phyloP scores from a whole-genome alignment of 2,797 vertebrate genomes.

The Corythornis leucogaster region DNA sequence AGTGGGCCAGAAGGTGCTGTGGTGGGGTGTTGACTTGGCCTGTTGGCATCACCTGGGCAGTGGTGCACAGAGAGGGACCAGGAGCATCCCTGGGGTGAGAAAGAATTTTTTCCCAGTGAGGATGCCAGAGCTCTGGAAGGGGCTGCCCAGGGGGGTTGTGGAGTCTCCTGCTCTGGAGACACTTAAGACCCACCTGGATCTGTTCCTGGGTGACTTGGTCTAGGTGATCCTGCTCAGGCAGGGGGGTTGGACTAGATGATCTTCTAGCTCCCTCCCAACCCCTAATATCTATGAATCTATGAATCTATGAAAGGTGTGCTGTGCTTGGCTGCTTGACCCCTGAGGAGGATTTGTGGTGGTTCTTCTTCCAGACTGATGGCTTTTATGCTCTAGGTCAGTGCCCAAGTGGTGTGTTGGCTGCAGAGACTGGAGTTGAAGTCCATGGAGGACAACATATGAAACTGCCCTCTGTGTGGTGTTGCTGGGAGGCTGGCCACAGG shows the following conservation, averaged over 20 bases:
- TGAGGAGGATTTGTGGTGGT: neutral
- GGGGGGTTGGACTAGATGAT: no score
- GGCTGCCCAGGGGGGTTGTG: no score
- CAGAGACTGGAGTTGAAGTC: slow-evolving; percentile 24
- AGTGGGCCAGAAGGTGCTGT: neutral
- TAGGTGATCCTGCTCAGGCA: no score
- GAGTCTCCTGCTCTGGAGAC: no score
- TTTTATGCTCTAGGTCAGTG: neutral
- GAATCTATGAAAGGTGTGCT: neutral
- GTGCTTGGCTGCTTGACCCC: neutral
- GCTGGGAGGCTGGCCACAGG: neutral
- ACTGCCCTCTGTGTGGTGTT: neutral
- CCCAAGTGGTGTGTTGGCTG: neutral
- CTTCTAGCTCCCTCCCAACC: no score
- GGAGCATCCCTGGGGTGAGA: neutral
- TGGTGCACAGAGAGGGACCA: neutral
- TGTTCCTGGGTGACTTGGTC: no score
- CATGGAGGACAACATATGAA: neutral
- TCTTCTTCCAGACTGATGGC: neutral
- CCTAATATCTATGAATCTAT: no score
- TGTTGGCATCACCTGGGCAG: neutral
- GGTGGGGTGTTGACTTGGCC: neutral
- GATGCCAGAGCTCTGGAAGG: no score
- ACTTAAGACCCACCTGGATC: no score
- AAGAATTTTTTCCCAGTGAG: neutral